Evolutionary conservation across 1,140 invertebrate genomes (phyloP).

Genomic region (Lerema accius): DNA sequence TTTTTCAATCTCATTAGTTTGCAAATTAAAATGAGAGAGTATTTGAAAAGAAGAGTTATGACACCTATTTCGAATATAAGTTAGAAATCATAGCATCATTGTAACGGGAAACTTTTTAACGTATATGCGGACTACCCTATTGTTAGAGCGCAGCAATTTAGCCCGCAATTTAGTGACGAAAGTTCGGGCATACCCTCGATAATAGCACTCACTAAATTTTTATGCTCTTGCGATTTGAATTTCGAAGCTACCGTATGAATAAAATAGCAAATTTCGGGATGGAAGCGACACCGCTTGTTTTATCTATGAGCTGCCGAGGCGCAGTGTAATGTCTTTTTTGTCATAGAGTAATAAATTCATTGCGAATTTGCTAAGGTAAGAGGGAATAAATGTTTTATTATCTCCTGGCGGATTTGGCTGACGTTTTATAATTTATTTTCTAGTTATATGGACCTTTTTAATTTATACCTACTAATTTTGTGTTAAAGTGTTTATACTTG

Average conservation of each 20-base stretch:
- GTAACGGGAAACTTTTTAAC: not conserved
- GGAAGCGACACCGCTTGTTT: not conserved
- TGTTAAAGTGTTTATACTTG: too few relatives aligned
- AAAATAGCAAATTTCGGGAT: not conserved
- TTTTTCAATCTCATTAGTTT: too few relatives aligned
- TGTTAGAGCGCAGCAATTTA: not conserved
- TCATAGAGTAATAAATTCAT: not conserved
- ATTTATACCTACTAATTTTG: too few relatives aligned
- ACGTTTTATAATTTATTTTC: too few relatives aligned
- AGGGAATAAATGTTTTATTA: too few relatives aligned
- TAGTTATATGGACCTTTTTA: too few relatives aligned
- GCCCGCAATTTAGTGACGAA: conserved; percentile 3
- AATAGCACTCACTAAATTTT: conserved; percentile 6
- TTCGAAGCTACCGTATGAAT: not conserved
- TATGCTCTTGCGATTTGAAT: conserved; percentile 4
- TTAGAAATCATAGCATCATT: not conserved
- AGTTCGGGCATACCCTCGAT: conserved; percentile 1
- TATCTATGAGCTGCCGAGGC: not conserved
- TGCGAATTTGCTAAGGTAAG: too few relatives aligned
- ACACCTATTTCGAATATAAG: too few relatives aligned
- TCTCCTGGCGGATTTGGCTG: too few relatives aligned
- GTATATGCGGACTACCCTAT: not conserved
- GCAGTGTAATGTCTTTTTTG: not conserved
- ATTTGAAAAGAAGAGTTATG: too few relatives aligned
- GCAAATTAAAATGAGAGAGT: too few relatives aligned